A percentile compares a stretch with the other conserved stretches of the same genome.
phyloP scores from a whole-genome alignment of 2,113 vertebrate genomes.

The Petrocephalus microphthalmus region DNA sequence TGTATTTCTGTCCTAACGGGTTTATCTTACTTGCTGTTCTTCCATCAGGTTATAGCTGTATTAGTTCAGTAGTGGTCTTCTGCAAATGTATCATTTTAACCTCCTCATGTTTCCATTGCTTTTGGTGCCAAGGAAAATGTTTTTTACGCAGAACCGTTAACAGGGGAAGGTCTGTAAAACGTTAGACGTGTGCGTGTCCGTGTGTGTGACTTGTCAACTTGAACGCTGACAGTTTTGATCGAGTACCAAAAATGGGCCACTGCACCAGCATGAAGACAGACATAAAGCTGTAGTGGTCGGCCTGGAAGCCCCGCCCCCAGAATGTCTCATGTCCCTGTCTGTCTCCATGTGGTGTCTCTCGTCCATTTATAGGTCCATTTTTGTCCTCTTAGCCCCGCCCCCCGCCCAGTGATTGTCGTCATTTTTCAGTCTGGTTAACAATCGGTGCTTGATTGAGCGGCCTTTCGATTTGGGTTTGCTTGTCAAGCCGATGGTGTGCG shows the following conservation, averaged over 20 bases:
- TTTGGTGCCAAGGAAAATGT: slow-evolving; percentile 8
- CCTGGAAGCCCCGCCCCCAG: background rate
- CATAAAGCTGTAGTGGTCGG: background rate
- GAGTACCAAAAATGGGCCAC: background rate
- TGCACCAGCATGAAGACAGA: background rate
- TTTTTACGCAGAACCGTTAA: background rate
- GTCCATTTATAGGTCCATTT: background rate
- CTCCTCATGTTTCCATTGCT: background rate
- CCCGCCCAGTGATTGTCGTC: background rate
- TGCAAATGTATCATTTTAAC: background rate
- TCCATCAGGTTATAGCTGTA: background rate
- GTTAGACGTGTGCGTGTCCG: background rate
- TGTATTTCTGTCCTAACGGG: background rate
- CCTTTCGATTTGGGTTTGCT: background rate
- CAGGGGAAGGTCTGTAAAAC: background rate
- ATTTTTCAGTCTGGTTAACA: background rate
- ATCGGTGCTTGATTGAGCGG: background rate
- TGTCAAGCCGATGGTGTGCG: background rate
- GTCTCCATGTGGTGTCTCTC: background rate
- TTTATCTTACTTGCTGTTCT: background rate
- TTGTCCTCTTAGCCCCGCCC: background rate
- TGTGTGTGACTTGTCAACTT: background rate
- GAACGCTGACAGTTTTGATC: background rate
- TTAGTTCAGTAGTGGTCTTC: background rate
- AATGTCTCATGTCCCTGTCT: background rate